Conservation (phyloP, 2,797 vertebrate genomes). For the Hydrophis major region DNA sequence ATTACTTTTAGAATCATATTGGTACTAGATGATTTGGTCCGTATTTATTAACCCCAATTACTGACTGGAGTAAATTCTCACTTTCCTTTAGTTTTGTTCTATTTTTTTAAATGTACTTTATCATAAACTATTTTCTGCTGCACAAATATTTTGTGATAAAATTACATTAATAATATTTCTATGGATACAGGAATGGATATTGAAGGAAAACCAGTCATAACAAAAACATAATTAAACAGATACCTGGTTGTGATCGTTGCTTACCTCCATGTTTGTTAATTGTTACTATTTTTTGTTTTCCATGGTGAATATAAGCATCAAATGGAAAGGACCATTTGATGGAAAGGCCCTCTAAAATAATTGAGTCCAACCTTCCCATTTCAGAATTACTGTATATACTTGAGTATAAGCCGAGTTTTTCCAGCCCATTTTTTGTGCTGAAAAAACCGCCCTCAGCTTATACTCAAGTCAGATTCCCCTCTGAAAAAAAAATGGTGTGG, state of each 20-base stretch:
- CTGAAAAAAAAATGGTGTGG: no score
- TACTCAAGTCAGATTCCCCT: no score
- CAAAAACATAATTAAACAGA: not conserved
- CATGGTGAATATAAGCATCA: not conserved
- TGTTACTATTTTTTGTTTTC: not conserved
- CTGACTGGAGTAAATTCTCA: not conserved
- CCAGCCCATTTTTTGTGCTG: no score
- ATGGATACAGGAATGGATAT: not conserved
- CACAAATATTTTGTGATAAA: not conserved
- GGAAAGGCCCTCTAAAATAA: not conserved
- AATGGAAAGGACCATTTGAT: not conserved
- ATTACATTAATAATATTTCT: not conserved
- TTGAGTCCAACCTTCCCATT: not conserved
- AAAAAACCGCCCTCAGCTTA: no score
- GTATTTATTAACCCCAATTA: not conserved
- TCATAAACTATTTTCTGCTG: not conserved
- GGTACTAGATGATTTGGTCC: not conserved
- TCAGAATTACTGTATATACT: not conserved
- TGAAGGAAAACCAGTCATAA: not conserved
- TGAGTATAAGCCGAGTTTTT: no score
- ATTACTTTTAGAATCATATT: not conserved
- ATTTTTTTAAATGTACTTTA: not conserved
- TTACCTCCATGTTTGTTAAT: not conserved
- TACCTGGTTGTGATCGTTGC: not conserved
- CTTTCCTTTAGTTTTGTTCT: not conserved